Base-by-base conservation (phyloP, 2,113 vertebrate species). In the Taxidea taxus region DNA sequence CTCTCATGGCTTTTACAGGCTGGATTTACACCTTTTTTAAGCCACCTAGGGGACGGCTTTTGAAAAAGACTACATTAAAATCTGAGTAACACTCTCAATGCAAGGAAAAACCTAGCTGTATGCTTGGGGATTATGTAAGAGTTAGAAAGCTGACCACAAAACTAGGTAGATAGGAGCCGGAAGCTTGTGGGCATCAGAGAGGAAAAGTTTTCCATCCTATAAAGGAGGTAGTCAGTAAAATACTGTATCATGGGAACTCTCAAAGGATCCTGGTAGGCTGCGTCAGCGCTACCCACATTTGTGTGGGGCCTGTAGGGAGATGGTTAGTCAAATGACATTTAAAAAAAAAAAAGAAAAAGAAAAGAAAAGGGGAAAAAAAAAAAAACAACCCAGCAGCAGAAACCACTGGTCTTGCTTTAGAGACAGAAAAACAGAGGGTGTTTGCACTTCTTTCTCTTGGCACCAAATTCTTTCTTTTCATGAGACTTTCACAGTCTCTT, bases 1-100 rank as follows among this genome's bases (percentile, higher is more conserved):
- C 93, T 97, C 97, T 81, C 44, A 34, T 66, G 96, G 95, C 72
- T 95, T 96, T 98, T 96, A 98, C 0, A 62, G 96, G 82, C 83
- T 91, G 47, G 82, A 96, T 98, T 98, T 97, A 98, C 94, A 96
- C 94, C 98, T 98, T 98, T 98, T 96, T 98, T 85, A 98, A 96
- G 94, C 94, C 64, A 96, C 84, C 82, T 12, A 94, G 87, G 70
- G 93, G 97, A 90, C 0, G 93, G 54, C 56, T 88, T 96, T 95
- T 95, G 96, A 11, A 97, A 98, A 99, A 97, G 82, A 85, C 9
- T 93, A 0, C 89, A 94, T 91, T 97, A 98, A 98, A 98, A 7
- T 97, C 91, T 98, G 95, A 97, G 72, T 87, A 96, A 91, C 58
- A 89, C 80, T 97, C 97, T 95, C 42, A 88, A 97, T 47, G 91